Base-by-base conservation (phyloP, 2,797 vertebrate species). In the Falco peregrinus region DNA sequence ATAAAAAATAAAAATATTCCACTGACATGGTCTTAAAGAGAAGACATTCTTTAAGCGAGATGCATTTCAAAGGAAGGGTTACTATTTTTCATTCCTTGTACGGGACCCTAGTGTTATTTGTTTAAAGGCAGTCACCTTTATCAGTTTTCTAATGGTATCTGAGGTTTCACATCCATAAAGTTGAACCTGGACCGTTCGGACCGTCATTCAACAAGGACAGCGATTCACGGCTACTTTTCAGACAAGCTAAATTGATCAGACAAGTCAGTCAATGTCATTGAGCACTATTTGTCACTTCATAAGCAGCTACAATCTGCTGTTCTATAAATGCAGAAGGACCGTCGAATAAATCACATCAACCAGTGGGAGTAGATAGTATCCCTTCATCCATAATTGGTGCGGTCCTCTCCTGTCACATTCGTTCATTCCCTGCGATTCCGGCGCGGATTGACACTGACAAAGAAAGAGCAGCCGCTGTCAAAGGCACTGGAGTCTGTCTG, bases 261-360 rank as follows among this genome's bases (percentile, higher is more conserved):
- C 97, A 98, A 98, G 98, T 99, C 99, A 97, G 98, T 99, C 99
- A 99, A 97, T 98, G 99, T 99, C 99, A 98, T 86, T 93, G 97
- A 98, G 96, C 96, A 94, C 97, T 96, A 97, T 98, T 98, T 98
- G 98, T 98, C 98, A 98, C 98, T 98, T 98, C 97, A 97, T 97
- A 98, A 98, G 97, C 98, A 98, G 97, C 98, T 97, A 94, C 96
- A 98, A 97, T 98, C 97, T 97, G 97, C 98, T 91, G 78, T 84
- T 90, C 97, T 98, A 96, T 98, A 98, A 99, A 98, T 92, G 97
- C 98, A 98, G 98, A 97, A 96, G 95, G 96, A 97, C 97, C 90
- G 94, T 98, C 94, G 98, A 98, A 98, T 99, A 98, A 99, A 99
- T 99, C 98, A 98, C 98, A 98, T 99, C 98, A 99, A 98, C 98